phyloP scores from a whole-genome alignment of 1,140 invertebrate species.

The Araneus ventricosus region DNA sequence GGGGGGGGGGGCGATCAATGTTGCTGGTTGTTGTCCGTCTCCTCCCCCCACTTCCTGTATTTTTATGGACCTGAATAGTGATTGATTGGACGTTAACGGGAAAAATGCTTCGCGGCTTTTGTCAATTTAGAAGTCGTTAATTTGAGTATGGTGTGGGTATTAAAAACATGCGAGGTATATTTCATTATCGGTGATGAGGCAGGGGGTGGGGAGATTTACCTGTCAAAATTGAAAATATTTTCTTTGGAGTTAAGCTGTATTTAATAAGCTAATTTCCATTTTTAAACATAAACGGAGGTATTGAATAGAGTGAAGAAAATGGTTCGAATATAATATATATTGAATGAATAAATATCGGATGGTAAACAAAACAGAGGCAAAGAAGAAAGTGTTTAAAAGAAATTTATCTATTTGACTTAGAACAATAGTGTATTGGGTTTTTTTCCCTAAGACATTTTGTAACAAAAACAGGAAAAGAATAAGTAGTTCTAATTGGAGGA shows the following conservation, averaged over 20 bases:
- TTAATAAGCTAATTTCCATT: not conserved
- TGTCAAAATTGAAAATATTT: not conserved
- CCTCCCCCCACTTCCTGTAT: not conserved
- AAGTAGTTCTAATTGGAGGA: no score
- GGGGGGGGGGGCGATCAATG: not conserved
- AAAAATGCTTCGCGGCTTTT: conserved; percentile 2
- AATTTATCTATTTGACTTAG: no score
- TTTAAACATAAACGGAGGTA: no score
- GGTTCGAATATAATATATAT: no score
- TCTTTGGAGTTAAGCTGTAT: not conserved
- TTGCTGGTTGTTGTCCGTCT: not conserved
- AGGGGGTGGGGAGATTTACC: not conserved
- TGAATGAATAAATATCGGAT: no score
- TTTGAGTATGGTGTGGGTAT: not conserved
- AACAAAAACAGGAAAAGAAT: no score
- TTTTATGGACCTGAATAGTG: conserved; percentile 15
- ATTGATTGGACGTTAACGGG: conserved; percentile 28
- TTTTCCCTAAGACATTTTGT: no score
- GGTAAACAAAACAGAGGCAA: no score
- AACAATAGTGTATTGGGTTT: no score
- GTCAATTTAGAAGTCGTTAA: conserved; percentile 31
- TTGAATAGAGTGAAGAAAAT: no score
- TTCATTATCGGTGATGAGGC: not conserved
- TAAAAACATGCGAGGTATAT: not conserved
- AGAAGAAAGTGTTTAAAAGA: no score